Evolutionary conservation across 2,113 vertebrate species (phyloP).

Genomic region (Vanacampus margaritifer): DNA sequence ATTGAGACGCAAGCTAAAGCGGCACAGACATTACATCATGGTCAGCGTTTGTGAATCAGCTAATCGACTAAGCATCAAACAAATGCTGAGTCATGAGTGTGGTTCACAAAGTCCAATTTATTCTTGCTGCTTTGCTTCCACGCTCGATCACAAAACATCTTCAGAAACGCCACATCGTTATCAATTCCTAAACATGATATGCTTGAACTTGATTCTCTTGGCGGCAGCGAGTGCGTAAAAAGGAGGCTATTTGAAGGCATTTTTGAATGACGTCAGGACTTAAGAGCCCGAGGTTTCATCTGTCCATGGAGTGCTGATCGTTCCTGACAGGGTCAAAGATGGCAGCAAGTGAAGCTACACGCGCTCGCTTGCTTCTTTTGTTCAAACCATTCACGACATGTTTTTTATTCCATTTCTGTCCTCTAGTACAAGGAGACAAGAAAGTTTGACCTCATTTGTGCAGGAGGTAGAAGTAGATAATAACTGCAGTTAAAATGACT

Average conservation of each 20-base stretch:
- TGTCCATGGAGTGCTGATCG: slow-evolving; percentile 29
- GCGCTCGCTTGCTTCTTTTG: neutral
- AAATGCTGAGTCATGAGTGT: too few relatives aligned
- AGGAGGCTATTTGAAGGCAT: neutral
- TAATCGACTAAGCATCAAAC: too few relatives aligned
- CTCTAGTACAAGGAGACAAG: neutral
- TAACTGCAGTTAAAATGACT: neutral
- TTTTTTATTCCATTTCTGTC: neutral
- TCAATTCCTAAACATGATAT: neutral
- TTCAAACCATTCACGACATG: neutral
- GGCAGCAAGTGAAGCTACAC: slow-evolving; percentile 28
- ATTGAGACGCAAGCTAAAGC: neutral
- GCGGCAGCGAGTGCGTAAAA: neutral
- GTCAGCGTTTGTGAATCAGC: neutral
- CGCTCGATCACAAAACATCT: too few relatives aligned
- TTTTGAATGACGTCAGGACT: slow-evolving; percentile 1
- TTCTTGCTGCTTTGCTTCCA: too few relatives aligned
- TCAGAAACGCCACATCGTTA: neutral
- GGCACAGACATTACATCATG: neutral
- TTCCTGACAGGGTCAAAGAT: slow-evolving; percentile 41
- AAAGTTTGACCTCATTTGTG: neutral
- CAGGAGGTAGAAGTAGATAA: neutral
- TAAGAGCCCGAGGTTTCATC: slow-evolving; percentile 25
- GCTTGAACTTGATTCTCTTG: slow-evolving; percentile 6
- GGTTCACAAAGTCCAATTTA: too few relatives aligned